phyloP scores from a whole-genome alignment of 2,797 vertebrate genomes.

The Zalophus californianus region DNA sequence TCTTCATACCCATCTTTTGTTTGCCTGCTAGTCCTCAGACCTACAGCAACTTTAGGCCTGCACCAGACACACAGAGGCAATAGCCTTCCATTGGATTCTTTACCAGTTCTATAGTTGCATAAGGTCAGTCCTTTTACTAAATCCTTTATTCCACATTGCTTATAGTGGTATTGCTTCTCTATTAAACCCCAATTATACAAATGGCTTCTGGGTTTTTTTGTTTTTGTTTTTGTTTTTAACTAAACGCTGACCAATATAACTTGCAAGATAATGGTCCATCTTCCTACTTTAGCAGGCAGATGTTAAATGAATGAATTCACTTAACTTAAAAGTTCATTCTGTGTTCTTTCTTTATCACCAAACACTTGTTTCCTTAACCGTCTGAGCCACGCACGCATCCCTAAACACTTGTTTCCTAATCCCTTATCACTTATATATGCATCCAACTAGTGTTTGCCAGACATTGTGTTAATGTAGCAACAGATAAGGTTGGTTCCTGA shows the following conservation, averaged over 20 bases:
- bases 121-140: neutral
- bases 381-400: no score
- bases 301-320: neutral
- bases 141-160: neutral
- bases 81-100: neutral
- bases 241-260: neutral
- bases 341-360: neutral
- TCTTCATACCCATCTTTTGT: neutral
- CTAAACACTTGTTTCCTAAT: neutral
- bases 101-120: neutral
- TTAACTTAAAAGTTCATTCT: neutral
- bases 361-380: neutral
- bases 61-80: neutral
- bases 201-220: neutral
- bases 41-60: neutral
- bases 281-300: neutral
- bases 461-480: neutral
- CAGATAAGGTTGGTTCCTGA: neutral
- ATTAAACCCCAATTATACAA: neutral
- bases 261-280: neutral
- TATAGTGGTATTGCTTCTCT: neutral
- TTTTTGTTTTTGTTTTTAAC: neutral
- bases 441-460: neutral
- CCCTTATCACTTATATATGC: neutral
- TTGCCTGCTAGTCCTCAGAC: neutral